These are phyloP conservation scores for Malaclemys terrapin DNA, from an alignment of 2,113 vertebrate genomes.

Conservation along the genomic window DNA sequence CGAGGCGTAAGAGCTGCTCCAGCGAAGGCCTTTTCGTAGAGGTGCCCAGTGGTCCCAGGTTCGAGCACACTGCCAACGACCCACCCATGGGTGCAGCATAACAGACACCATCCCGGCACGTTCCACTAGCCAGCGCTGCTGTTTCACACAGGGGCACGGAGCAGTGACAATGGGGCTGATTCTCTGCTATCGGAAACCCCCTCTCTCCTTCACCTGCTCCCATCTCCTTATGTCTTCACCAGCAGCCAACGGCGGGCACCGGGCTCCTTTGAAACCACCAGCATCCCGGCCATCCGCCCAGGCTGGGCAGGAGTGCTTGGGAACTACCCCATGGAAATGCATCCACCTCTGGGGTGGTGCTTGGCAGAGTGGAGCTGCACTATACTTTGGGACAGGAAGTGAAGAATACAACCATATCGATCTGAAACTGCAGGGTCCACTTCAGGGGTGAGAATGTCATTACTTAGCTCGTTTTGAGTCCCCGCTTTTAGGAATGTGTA, in stretches of 20 bases:
- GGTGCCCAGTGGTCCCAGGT: too few species aligned
- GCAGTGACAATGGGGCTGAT: not conserved
- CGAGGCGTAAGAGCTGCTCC: not conserved
- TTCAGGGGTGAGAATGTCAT: not conserved
- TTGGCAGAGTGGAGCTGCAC: too few species aligned
- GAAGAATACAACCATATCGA: too few species aligned
- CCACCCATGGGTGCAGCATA: not conserved
- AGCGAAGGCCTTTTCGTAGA: not conserved
- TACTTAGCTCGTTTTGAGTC: not conserved
- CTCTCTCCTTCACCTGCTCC: not conserved
- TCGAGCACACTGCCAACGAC: fast-evolving
- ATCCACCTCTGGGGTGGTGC: too few species aligned
- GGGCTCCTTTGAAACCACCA: not conserved
- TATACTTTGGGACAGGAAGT: too few species aligned
- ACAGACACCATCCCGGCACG: not conserved
- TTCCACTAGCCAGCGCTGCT: not conserved
- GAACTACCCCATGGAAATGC: not conserved
- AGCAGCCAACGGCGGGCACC: not conserved
- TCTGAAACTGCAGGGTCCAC: not conserved
- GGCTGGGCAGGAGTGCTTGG: not conserved
- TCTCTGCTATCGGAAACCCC: not conserved
- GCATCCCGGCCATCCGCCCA: not conserved
- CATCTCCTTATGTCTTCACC: not conserved
- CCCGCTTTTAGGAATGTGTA: not conserved
- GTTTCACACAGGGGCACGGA: not conserved